A percentile compares a stretch with the other conserved stretches of the same genome.
Evolutionary conservation across 1,140 invertebrate species (phyloP).

Genomic region (Leptinotarsa lineolata): DNA sequence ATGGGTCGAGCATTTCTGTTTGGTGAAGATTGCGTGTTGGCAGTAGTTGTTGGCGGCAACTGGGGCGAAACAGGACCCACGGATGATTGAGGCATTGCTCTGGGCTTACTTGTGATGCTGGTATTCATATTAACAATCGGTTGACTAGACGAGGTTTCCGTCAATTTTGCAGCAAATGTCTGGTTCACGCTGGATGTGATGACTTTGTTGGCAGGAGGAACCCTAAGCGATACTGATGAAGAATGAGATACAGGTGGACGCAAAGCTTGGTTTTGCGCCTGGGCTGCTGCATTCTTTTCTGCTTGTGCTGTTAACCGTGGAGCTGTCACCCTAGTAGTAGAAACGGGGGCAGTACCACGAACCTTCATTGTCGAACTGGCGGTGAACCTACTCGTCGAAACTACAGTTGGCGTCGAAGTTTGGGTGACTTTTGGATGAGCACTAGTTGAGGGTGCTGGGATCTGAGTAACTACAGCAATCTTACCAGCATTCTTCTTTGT

Average conservation of each 20-base stretch:
- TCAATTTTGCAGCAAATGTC: slow-evolving; percentile 59
- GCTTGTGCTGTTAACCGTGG: slow-evolving; percentile 61
- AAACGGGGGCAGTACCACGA: slow-evolving; percentile 52
- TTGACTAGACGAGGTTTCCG: slow-evolving; percentile 50
- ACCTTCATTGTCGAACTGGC: slow-evolving; percentile 52
- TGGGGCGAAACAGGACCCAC: slow-evolving; percentile 38
- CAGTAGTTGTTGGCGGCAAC: slow-evolving; percentile 12
- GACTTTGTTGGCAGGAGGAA: slow-evolving; percentile 28
- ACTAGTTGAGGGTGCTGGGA: slow-evolving; percentile 39
- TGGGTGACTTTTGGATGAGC: slow-evolving; percentile 38
- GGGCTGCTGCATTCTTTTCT: slow-evolving; percentile 50
- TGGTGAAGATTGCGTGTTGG: slow-evolving; percentile 54
- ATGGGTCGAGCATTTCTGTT: slow-evolving; percentile 61
- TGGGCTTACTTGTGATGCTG: slow-evolving; percentile 23
- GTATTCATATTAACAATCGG: slow-evolving; percentile 4
- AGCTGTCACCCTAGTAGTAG: slow-evolving; percentile 58
- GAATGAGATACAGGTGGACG: slow-evolving; percentile 37
- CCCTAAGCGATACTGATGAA: slow-evolving; percentile 51
- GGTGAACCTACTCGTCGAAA: slow-evolving; percentile 35
- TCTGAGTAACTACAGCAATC: slow-evolving; percentile 33
- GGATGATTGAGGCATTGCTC: slow-evolving; percentile 25
- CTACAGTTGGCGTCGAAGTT: slow-evolving; percentile 25
- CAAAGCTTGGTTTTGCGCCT: slow-evolving; percentile 26
- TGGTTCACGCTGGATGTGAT: slow-evolving; percentile 7
- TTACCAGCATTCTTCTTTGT: slow-evolving; percentile 53